These are phyloP conservation scores for Morpho deidamia DNA, from an alignment of 2,888 invertebrate genomes.

Conservation along the genomic window DNA sequence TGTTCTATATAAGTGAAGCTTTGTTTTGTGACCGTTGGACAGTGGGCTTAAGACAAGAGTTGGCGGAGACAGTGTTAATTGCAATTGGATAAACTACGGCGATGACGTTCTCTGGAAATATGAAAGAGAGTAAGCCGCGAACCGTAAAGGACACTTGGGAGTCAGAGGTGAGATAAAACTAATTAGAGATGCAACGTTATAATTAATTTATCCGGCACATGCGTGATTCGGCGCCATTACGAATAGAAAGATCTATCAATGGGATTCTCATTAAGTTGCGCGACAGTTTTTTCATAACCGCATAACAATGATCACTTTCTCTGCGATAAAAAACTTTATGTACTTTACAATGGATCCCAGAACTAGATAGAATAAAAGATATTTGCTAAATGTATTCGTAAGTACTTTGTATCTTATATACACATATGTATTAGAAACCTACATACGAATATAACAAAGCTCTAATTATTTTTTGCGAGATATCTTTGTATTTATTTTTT, in stretches of 20 bases:
- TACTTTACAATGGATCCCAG: neutral
- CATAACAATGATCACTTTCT: conserved; percentile 44
- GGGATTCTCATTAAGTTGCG: conserved; percentile 45
- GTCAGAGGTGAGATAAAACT: conserved; percentile 60
- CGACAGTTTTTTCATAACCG: conserved; percentile 37
- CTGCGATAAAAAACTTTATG: conserved; percentile 28
- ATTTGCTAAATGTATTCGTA: neutral
- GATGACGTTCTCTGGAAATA: conserved; percentile 70
- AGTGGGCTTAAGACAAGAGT: conserved; percentile 12
- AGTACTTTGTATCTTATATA: too few relatives aligned
- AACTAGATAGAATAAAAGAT: neutral
- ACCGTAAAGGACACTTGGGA: conserved; percentile 67
- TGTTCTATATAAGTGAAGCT: conserved; percentile 43
- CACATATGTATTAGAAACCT: too few relatives aligned
- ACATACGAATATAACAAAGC: too few relatives aligned
- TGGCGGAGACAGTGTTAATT: conserved; percentile 39
- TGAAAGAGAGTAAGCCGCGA: conserved; percentile 69
- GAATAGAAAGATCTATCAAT: conserved; percentile 44
- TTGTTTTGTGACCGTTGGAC: conserved; percentile 17
- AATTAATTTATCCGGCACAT: conserved; percentile 37
- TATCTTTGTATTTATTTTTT: too few relatives aligned
- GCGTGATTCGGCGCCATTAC: conserved; percentile 43
- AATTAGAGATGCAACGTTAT: conserved; percentile 5
- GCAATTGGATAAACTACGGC: conserved; percentile 40
- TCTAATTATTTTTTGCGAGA: too few relatives aligned